Base-by-base conservation (phyloP, 1,140 invertebrate genomes). In the Globodera ellingtonae region DNA sequence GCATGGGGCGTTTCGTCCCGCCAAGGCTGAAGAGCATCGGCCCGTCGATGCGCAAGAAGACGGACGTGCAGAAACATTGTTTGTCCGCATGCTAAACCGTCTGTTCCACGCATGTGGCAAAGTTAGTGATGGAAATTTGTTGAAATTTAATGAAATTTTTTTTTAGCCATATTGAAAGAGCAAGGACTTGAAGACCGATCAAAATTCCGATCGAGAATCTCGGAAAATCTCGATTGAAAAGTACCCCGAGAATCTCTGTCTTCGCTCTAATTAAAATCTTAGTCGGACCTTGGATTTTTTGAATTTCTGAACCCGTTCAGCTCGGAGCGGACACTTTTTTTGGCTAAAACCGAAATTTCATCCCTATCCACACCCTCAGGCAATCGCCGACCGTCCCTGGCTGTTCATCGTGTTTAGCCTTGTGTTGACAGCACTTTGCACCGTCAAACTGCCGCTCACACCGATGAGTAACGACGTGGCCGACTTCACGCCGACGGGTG, bases 401-500 rank as follows among this genome's bases (percentile, higher is more conserved):
- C 59, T 77, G 65, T 82, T 81, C 48, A 74, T 82, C n/a, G 8
- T 80, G 46, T 10, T 44, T 50, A 84, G 82, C 24, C 18, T 44
- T 65, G 50, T 79, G 10, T n/a, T 82, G 35, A 83, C 81, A n/a
- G 13, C 82, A 52, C 18, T 82, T 44, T 83, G 72, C 75, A 69
- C 81, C 52, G 52, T 56, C 46, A 83, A 79, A 75, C 84, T 82
- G 24, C 81, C 65, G 52, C 79, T 82, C 52, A 82, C 80, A 50
- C 81, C 81, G 52, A 77, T 77, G 75, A 77, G 81, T 21, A 88
- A 88, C 79, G 87, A 88, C 70, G 88, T 88, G 24, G 81, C 84
- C 59, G 87, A 88, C 79, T 88, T 88, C 65, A 88, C 87, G 13
- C 87, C 87, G 24, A 73, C 62, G 50, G 84, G 79, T 15, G 87